Conservation (phyloP, 2,888 invertebrate species). For the Macaria liturata region DNA sequence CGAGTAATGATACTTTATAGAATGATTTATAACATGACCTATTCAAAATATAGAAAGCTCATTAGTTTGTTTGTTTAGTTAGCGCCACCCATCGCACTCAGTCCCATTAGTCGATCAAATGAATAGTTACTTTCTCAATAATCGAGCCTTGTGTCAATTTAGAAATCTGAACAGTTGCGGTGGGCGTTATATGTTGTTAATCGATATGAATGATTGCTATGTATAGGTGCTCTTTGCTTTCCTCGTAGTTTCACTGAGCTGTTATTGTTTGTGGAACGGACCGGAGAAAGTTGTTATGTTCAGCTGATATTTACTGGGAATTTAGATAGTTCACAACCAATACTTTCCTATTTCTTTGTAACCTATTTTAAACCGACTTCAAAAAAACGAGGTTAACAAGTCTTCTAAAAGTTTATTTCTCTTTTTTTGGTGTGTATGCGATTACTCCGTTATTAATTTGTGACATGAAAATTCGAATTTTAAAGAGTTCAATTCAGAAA, state of each 20-base stretch:
- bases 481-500: no score
- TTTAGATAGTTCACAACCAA: not conserved
- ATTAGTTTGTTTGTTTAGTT: slow-evolving; percentile 6
- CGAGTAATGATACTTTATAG: no score
- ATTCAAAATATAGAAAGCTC: slow-evolving; percentile 13
- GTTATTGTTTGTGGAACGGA: slow-evolving; percentile 33
- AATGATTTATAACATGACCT: not conserved
- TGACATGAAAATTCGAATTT: no score
- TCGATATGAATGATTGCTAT: slow-evolving; percentile 42
- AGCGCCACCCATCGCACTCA: not conserved
- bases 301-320: not conserved
- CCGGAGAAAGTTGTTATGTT: slow-evolving; percentile 37
- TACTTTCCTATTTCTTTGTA: no score
- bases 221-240: slow-evolving; percentile 34
- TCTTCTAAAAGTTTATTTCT: no score
- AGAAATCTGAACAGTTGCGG: slow-evolving; percentile 35
- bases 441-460: no score
- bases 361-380: no score
- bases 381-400: no score
- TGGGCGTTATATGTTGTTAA: slow-evolving; percentile 41
- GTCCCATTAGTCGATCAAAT: slow-evolving; percentile 16
- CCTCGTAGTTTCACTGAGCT: slow-evolving; percentile 29
- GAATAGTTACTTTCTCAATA: slow-evolving; percentile 22
- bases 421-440: no score
- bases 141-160: slow-evolving; percentile 15